Evolutionary conservation across 2,888 invertebrate species (phyloP).

Genomic region (Myopa tessellatipennis): DNA sequence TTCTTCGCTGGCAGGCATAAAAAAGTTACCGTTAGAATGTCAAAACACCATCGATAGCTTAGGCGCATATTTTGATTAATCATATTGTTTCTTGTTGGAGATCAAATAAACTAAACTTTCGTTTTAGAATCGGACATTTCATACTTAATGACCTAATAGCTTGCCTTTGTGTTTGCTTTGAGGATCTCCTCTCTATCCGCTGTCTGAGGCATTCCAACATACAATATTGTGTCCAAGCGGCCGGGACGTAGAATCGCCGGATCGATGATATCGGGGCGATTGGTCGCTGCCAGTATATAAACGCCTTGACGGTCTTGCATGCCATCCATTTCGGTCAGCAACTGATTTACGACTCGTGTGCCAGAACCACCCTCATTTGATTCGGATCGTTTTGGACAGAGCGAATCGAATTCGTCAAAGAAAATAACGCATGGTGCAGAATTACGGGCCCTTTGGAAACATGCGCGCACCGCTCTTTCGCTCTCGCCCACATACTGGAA

Average conservation of each 20-base stretch:
- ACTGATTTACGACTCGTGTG: slow-evolving; percentile 92
- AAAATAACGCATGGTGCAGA: slow-evolving; percentile 98
- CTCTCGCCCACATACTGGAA: slow-evolving; percentile 96
- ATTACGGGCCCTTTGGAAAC: slow-evolving; percentile 93
- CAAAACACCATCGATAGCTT: no score
- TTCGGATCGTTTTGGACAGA: slow-evolving; percentile 90
- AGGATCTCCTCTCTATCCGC: slow-evolving; percentile 89
- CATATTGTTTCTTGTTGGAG: no score
- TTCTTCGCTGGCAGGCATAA: no score
- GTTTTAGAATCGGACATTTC: no score
- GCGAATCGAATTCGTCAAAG: slow-evolving; percentile 97
- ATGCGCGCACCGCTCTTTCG: slow-evolving; percentile 95
- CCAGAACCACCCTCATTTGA: slow-evolving; percentile 79
- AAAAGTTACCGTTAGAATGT: no score
- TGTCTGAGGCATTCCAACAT: slow-evolving; percentile 86
- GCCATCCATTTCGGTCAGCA: slow-evolving; percentile 99
- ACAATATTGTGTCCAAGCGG: slow-evolving; percentile 88
- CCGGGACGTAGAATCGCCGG: slow-evolving; percentile 92
- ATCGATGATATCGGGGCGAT: slow-evolving; percentile 96
- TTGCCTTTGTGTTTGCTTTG: slow-evolving; percentile 85
- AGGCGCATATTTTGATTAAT: no score
- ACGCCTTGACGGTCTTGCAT: slow-evolving; percentile 91
- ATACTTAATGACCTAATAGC: slow-evolving; percentile 36
- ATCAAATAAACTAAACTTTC: no score
- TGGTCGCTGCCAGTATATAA: slow-evolving; percentile 95